A percentile compares a stretch with the other conserved stretches of the same genome.
These are phyloP conservation scores for Ia io DNA, from an alignment of 2,113 vertebrate genomes.

Conservation along the genomic window DNA sequence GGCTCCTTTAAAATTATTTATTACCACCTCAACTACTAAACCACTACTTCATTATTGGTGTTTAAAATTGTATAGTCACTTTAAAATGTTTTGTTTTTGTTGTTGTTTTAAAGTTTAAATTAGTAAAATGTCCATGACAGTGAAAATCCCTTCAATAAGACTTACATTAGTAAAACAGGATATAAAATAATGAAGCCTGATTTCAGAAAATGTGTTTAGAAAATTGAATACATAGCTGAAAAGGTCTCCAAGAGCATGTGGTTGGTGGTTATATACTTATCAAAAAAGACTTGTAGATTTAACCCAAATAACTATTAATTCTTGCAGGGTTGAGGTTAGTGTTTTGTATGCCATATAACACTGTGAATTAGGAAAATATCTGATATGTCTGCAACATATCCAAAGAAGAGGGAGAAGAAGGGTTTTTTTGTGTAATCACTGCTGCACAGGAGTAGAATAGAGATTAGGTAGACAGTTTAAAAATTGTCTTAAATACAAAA, in stretches of 20 bases:
- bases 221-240: not conserved
- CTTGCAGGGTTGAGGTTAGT: not conserved
- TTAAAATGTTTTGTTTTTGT: not conserved
- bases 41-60: not conserved
- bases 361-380: not conserved
- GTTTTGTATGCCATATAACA: not conserved
- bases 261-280: not conserved
- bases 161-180: not conserved
- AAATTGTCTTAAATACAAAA: not conserved
- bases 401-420: not conserved
- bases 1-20: slow-evolving; percentile 12
- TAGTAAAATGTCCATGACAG: not conserved
- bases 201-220: not conserved
- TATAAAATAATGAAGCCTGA: not conserved
- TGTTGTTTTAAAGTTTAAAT: not conserved
- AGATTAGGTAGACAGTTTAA: not conserved
- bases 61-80: not conserved
- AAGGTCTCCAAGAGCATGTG: not conserved
- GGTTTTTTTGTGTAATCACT: not conserved
- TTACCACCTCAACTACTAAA: not conserved
- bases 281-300: not conserved
- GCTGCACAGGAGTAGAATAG: not conserved
- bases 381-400: not conserved
- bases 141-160: not conserved
- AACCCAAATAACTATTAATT: not conserved